Conservation (phyloP, 2,797 vertebrate species). For the Sus cebifrons region DNA sequence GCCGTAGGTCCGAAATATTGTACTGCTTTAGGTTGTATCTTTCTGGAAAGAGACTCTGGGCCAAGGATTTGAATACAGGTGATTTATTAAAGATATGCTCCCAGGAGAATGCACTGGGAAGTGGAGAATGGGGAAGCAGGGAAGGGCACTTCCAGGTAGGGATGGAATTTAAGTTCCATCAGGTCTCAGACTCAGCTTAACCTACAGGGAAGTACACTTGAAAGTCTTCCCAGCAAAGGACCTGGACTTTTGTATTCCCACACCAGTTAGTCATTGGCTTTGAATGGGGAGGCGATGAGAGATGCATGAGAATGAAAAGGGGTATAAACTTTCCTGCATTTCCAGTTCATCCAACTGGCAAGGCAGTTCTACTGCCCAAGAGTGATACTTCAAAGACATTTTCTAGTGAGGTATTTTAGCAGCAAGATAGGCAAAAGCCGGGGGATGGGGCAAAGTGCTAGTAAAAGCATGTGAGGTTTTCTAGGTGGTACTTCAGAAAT, state of each 20-base stretch:
- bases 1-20: not conserved
- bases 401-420: not conserved
- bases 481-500: not conserved
- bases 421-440: not conserved
- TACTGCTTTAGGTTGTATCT: not conserved
- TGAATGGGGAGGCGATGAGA: not conserved
- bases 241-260: not conserved
- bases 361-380: not conserved
- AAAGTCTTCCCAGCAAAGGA: not conserved
- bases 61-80: not conserved
- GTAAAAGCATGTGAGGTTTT: not conserved
- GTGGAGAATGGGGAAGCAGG: not conserved
- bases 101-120: not conserved
- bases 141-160: not conserved
- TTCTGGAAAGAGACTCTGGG: not conserved
- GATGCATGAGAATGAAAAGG: not conserved
- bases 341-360: not conserved
- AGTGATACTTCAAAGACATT: not conserved
- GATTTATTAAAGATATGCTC: not conserved
- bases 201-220: accelerated
- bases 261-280: not conserved
- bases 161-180: too few species aligned
- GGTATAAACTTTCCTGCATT: not conserved
- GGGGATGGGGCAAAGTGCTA: accelerated
- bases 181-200: not conserved